Evolutionary conservation across 2,113 vertebrate species (phyloP), one percentile per base, ranked within the genome.

Genomic region (Platichthys stellatus): DNA sequence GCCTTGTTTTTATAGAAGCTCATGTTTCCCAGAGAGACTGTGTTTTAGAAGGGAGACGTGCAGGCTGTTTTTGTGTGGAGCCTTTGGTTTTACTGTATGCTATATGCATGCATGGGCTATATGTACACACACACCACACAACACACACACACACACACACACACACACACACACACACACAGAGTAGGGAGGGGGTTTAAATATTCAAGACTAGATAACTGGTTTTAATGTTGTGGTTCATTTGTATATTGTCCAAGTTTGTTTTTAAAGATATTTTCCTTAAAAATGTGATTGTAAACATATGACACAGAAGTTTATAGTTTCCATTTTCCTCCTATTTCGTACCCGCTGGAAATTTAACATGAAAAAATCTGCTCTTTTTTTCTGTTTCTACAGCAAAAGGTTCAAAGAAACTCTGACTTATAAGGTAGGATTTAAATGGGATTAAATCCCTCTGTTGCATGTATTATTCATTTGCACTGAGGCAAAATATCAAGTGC

Each of bases 341-440:
- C n/a, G 31, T 7, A 31, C 31, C 31, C 6, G 31, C 31, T 57
- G 3, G 18, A 35, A 13, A 58, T 54, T 23, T 51, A 47, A 64
- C 35, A 31, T 49, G 0, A 24, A 43, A 63, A 28, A 45, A 54
- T 72, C 17, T 77, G 47, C n/a, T 76, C 35, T 63, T 24, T 5
- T 65, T 10, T 74, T 63, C 10, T 80, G 43, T 73, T 68, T 74
- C 85, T 93, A 54, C 94, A 99, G 98, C 92, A 88, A 92, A 87
- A 94, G 76, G 45, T 99, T 99, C 91, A 95, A 94, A 81, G 94
- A 96, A 76, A 86, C 94, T 47, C 91, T 99, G 87, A 96, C 95
- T n/a, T 96, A 95, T 83, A 98, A 99, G 97, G 98, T 99, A 96
- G 58, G 95, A 0, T 72, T 76, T 57, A 67, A 51, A 40, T 82